Evolutionary conservation across 37 sponge, comb jelly and placozoan genomes (phyloP), one percentile per base, ranked within the genome.

Genomic region (Chondrilla cf. caribensis): DNA sequence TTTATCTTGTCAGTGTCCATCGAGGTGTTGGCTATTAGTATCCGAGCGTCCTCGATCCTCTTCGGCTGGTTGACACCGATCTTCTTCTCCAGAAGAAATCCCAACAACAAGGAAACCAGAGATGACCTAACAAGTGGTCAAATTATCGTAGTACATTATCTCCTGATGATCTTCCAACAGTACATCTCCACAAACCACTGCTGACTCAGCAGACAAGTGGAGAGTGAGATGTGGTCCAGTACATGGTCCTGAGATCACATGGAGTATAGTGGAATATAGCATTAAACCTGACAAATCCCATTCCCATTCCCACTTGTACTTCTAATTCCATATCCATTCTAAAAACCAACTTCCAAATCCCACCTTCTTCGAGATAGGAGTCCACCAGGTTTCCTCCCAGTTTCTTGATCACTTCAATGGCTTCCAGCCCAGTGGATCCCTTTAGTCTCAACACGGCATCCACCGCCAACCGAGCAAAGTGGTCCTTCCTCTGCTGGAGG

Each of bases 1-100:
- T 98, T 98, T 58, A 96, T 92, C 86, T 98, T 98, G 82, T 98
- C 96, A n/a, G 93, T 87, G 47, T 98, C 99, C 99, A 98, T 98
- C 80, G 94, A 84, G 38, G 99, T 98, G 86, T 98, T 98, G 54
- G 99, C 99, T 18, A 98, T 90, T 38, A 98, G 90, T 26, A 98
- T 93, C 15, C 89, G 82, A 38, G 93, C 94, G 77, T 98, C 87
- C 78, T 95, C 96, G 58, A 98, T 84, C 37, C 89, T 65, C 89
- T 98, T 95, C 1, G 99, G 99, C 88, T 98, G 99, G 85, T 98
- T 92, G 54, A 93, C 89, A 32, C 99, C 95, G 36, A 98, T 78
- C 84, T 89, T 93, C 87, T 98, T 98, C 90, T 98, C 99, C 83
- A 98, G 79, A 14, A 98, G 87, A 84, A 95, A 98, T 0, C 96